These are phyloP conservation scores for Rhizoglyphus robini DNA, from an alignment of 1,140 invertebrate genomes.

Conservation along the genomic window DNA sequence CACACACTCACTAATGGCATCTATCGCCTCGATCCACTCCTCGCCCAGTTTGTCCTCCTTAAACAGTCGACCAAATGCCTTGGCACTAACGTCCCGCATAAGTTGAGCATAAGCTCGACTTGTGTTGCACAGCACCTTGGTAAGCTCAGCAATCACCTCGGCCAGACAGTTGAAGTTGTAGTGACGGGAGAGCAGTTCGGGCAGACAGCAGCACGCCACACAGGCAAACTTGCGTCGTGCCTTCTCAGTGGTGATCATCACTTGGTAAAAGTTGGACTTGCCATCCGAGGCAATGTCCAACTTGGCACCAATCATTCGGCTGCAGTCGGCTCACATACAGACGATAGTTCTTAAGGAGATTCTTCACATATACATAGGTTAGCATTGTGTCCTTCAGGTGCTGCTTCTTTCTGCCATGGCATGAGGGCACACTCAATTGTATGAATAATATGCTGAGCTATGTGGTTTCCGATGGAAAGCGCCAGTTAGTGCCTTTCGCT, in stretches of 20 bases:
- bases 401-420: slow-evolving; percentile 45
- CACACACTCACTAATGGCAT: slow-evolving; percentile 60
- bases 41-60: slow-evolving; percentile 66
- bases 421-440: too few species aligned
- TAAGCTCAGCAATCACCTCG: slow-evolving; percentile 68
- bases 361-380: slow-evolving; percentile 66
- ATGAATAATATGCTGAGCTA: too few species aligned
- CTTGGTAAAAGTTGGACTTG: slow-evolving; percentile 22
- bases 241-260: slow-evolving; percentile 6
- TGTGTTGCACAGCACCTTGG: slow-evolving; percentile 57
- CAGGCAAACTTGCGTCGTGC: slow-evolving; percentile 30
- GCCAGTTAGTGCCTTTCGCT: too few species aligned
- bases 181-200: slow-evolving; percentile 57
- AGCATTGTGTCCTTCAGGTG: slow-evolving; percentile 67
- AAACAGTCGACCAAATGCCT: slow-evolving; percentile 56
- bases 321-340: slow-evolving; percentile 52
- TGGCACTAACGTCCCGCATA: slow-evolving; percentile 41
- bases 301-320: slow-evolving; percentile 48
- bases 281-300: slow-evolving; percentile 12
- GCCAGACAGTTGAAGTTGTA: slow-evolving; percentile 83
- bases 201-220: slow-evolving; percentile 60
- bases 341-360: slow-evolving; percentile 68
- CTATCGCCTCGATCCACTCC: slow-evolving; percentile 62
- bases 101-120: slow-evolving; percentile 34
- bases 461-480: too few species aligned